Conservation (phyloP, 2,797 vertebrate genomes). For the Sebastes taczanowskii region DNA sequence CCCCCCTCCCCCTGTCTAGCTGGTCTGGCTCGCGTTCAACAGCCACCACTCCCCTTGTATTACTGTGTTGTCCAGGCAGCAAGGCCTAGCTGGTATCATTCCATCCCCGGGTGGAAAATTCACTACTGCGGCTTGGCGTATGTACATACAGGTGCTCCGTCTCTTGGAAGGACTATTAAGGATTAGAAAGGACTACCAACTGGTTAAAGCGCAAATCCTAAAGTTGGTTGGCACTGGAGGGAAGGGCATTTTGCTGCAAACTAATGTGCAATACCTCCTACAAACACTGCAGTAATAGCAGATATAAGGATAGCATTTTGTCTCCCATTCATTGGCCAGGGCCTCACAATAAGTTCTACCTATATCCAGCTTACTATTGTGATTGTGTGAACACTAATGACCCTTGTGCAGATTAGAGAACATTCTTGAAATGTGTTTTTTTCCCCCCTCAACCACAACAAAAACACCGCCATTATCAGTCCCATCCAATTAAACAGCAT, state of each 20-base stretch:
- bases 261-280: background rate
- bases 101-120: conserved; percentile 50
- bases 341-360: background rate
- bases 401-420: background rate
- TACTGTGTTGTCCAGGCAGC: conserved; percentile 51
- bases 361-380: background rate
- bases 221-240: conserved; percentile 18
- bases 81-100: conserved; percentile 60
- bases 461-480: background rate
- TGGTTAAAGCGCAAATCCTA: conserved; percentile 43
- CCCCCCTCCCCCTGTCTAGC: conserved; percentile 45
- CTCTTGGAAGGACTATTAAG: conserved; percentile 58
- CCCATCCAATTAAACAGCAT: conserved; percentile 31
- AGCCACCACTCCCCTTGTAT: conserved; percentile 54
- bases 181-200: conserved; percentile 56
- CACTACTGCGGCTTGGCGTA: conserved; percentile 21
- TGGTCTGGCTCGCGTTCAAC: conserved; percentile 69
- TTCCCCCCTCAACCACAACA: background rate
- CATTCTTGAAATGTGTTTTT: conserved; percentile 4
- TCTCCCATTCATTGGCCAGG: background rate
- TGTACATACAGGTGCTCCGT: conserved; percentile 50
- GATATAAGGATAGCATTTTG: background rate
- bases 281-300: background rate
- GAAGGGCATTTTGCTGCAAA: conserved; percentile 6
- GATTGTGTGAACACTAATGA: background rate